phyloP scores from a whole-genome alignment of 2,113 vertebrate genomes.

The Zootoca vivipara region DNA sequence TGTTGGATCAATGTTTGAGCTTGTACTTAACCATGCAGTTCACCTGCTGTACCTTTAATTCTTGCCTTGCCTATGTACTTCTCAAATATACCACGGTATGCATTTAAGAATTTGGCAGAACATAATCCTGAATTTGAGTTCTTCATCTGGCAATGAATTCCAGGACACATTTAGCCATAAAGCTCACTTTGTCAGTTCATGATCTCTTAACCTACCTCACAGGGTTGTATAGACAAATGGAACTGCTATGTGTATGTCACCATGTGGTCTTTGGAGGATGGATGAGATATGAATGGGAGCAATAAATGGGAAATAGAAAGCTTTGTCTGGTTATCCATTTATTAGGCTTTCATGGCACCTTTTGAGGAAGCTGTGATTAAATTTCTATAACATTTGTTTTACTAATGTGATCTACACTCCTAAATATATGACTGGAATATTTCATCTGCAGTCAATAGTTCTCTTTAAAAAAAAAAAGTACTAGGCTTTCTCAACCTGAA shows the following conservation, averaged over 20 bases:
- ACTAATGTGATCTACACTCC: conserved; percentile 5
- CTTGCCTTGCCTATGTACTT: too few relatives aligned
- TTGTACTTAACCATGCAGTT: too few relatives aligned
- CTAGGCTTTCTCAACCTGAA: neutral
- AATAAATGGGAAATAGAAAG: neutral
- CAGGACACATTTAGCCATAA: too few relatives aligned
- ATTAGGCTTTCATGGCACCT: neutral
- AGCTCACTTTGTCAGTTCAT: neutral
- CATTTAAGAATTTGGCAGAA: too few relatives aligned
- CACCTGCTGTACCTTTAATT: too few relatives aligned
- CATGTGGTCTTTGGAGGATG: neutral
- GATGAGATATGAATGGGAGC: neutral
- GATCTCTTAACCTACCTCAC: neutral
- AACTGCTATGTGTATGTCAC: neutral
- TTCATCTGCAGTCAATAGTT: conserved; percentile 17
- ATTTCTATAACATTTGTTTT: neutral
- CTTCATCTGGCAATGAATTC: too few relatives aligned
- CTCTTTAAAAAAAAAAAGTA: conserved; percentile 8
- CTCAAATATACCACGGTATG: too few relatives aligned
- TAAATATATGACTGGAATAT: conserved; percentile 23
- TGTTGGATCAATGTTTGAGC: too few relatives aligned
- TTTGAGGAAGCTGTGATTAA: neutral
- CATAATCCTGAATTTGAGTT: too few relatives aligned
- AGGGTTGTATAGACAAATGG: neutral
- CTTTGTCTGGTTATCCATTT: neutral